Conservation (phyloP, 2,113 vertebrate species). For the Festucalex cinctus region DNA sequence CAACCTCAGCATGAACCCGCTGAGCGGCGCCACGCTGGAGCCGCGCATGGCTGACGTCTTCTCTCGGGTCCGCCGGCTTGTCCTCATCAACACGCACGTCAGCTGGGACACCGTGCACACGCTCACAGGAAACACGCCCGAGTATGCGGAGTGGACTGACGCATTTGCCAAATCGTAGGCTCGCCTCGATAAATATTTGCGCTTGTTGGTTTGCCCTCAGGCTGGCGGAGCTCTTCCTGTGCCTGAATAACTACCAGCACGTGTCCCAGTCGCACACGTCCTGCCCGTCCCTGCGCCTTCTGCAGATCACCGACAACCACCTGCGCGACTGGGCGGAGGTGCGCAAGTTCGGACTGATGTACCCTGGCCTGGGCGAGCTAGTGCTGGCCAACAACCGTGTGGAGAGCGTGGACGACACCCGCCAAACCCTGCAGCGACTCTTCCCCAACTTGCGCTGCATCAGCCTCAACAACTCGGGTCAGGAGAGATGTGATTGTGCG, state of each 20-base stretch:
- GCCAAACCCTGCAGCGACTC: conserved; percentile 79
- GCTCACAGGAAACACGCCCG: conserved; percentile 83
- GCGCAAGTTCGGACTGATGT: conserved; percentile 89
- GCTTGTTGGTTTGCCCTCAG: conserved; percentile 59
- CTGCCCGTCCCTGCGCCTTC: conserved; percentile 88
- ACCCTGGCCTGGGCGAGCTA: conserved; percentile 84
- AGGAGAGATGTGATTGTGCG: neutral
- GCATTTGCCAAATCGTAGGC: neutral
- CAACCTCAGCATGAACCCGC: conserved; percentile 97
- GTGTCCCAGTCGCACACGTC: conserved; percentile 81
- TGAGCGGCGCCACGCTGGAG: conserved; percentile 83
- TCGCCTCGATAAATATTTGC: neutral
- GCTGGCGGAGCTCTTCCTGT: conserved; percentile 97
- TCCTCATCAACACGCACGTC: conserved; percentile 94
- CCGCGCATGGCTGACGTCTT: conserved; percentile 83
- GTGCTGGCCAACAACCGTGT: conserved; percentile 92
- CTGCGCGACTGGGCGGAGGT: conserved; percentile 92
- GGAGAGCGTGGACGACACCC: conserved; percentile 79
- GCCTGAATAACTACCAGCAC: conserved; percentile 89
- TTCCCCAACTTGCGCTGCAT: conserved; percentile 90
- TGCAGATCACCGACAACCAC: conserved; percentile 97
- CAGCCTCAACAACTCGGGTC: conserved; percentile 98
- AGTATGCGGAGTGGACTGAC: conserved; percentile 77
- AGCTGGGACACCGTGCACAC: conserved; percentile 95
- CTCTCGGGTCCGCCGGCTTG: conserved; percentile 84